Evolutionary conservation across 2,888 invertebrate genomes (phyloP), one percentile per base, ranked within the genome.

Genomic region (Noctua janthe): DNA sequence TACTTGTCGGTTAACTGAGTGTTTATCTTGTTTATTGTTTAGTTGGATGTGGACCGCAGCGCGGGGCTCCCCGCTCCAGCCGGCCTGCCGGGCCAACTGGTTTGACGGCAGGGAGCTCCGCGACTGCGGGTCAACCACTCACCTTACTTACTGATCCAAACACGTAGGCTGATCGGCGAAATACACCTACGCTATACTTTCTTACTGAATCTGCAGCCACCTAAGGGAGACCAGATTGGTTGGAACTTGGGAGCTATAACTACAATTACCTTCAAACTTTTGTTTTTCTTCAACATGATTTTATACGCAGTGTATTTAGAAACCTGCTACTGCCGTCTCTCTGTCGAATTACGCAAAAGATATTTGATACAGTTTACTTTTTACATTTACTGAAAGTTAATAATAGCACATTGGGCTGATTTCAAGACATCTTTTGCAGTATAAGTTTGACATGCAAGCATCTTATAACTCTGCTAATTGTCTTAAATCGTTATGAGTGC

Each of bases 111-210:
- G 94, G 94, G 94, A 93, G 82, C 82, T 83, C 70, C 74, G 74
- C 94, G 94, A 86, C 90, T 92, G 92, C 95, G 92, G 95, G 95
- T 96, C 96, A 95, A 93, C 95, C 92, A 94, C 94, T 94, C 95
- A 94, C 94, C 94, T 94, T 91, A 92, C 89, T 94, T 91, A 92
- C 90, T 93, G 94, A 94, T 94, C 94, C 94, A 93, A 94, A 93
- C 95, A 95, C 94, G 94, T 94, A 94, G 93, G 93, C 91, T 91
- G 94, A 95, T 95, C 94, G 92, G 94, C 95, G 92, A 94, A 94
- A 94, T 94, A 91, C 90, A 86, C 89, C 94, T 92, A 94, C 94
- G 92, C 92, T 88, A 82, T 90, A 92, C 93, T 92, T 92, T 93
- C 93, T 92, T 93, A 93, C 94, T 91, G 92, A 91, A 72, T 75